phyloP scores from a whole-genome alignment of 2,113 vertebrate species.

The Apus apus region DNA sequence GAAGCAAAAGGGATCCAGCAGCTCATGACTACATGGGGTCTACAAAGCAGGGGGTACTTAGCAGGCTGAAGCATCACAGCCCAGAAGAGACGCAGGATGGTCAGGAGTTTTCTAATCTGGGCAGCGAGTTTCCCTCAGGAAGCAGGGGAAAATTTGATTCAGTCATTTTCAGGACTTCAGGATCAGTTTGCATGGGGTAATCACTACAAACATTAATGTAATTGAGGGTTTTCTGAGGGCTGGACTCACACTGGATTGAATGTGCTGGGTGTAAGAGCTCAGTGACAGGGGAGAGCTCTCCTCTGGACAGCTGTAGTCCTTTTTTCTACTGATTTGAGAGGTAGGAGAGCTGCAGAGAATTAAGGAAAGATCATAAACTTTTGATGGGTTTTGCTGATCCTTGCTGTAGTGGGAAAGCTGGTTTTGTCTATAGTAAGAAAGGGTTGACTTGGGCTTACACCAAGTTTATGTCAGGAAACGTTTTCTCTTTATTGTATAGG shows the following conservation, averaged over 20 bases:
- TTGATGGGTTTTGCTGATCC: background rate
- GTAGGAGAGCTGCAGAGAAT: background rate
- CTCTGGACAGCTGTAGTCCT: background rate
- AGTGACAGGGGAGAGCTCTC: background rate
- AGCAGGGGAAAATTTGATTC: background rate
- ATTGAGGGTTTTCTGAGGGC: background rate
- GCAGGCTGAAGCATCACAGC: background rate
- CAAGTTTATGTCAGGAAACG: background rate
- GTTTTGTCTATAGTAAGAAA: background rate
- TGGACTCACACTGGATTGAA: background rate
- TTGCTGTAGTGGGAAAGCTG: background rate
- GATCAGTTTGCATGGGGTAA: background rate
- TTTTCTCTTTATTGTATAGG: conserved; percentile 10
- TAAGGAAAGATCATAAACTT: background rate
- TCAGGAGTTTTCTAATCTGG: background rate
- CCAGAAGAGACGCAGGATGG: background rate
- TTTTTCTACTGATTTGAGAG: background rate
- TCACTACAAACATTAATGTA: background rate
- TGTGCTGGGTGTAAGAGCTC: background rate
- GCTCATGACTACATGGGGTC: background rate
- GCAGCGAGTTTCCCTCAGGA: background rate
- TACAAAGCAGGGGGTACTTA: background rate
- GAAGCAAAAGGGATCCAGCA: background rate
- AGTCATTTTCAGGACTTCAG: background rate
- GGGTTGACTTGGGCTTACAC: background rate